Evolutionary conservation across 2,113 vertebrate species (phyloP).

Genomic region (Miniopterus natalensis): DNA sequence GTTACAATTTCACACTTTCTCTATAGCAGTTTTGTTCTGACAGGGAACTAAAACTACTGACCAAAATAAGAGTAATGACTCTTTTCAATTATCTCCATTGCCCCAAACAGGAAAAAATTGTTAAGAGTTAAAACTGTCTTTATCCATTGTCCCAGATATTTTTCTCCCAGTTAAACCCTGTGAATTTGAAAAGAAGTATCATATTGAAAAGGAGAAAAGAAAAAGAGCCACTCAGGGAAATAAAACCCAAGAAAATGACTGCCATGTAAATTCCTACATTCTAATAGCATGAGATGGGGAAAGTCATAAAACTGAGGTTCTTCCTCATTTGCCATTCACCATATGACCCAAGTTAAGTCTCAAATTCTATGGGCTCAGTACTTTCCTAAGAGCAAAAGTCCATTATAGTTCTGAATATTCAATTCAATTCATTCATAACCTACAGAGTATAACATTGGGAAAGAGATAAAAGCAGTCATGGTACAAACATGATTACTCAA

Average conservation of each 20-base stretch:
- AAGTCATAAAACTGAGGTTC: background rate
- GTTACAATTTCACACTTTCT: constrained; percentile 44
- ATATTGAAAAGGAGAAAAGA: constrained; percentile 33
- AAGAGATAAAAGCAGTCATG: background rate
- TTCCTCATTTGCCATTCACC: background rate
- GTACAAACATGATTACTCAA: constrained; percentile 36
- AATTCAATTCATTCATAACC: constrained; percentile 9
- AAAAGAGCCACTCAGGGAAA: constrained; percentile 24
- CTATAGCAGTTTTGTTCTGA: background rate
- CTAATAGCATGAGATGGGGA: background rate
- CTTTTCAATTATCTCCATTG: constrained; percentile 9
- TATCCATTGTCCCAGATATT: background rate
- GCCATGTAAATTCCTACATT: background rate
- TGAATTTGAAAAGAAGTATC: constrained; percentile 45
- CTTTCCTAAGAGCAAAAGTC: constrained; percentile 44
- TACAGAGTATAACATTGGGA: background rate
- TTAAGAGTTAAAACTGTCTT: constrained; percentile 17
- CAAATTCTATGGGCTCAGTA: background rate
- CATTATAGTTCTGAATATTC: constrained; percentile 30
- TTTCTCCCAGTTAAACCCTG: background rate
- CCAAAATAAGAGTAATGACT: constrained; percentile 12
- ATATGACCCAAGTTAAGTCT: background rate
- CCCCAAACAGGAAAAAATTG: background rate
- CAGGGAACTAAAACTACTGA: constrained; percentile 10
- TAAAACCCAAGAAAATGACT: background rate